These are phyloP conservation scores for Turnix velox DNA, from an alignment of 2,113 vertebrate species.

Conservation along the genomic window DNA sequence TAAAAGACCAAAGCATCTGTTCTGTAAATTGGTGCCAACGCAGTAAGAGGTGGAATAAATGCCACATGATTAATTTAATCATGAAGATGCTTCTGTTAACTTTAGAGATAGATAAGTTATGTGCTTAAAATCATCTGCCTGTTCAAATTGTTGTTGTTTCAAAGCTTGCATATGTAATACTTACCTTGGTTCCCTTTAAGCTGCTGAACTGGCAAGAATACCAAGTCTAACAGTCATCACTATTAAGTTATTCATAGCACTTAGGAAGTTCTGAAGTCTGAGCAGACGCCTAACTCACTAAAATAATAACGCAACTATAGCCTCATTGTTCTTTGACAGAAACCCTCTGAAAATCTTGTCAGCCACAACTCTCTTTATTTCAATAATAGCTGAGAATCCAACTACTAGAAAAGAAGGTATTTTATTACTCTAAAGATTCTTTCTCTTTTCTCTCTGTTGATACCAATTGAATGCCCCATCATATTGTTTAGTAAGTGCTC, in stretches of 20 bases:
- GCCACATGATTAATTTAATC: background rate
- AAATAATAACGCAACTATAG: background rate
- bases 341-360: background rate
- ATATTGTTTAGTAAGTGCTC: background rate
- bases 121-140: background rate
- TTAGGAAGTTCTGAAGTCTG: background rate
- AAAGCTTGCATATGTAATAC: background rate
- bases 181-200: background rate
- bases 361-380: background rate
- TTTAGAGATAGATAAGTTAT: background rate
- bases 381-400: background rate
- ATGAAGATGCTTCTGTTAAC: background rate
- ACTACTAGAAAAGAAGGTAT: background rate
- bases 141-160: background rate
- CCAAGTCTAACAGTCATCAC: background rate
- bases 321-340: background rate
- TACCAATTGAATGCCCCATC: background rate
- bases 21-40: background rate
- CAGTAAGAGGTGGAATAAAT: background rate
- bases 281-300: background rate
- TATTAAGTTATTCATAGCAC: background rate
- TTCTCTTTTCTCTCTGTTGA: background rate
- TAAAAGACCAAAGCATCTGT: background rate
- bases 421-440: background rate
- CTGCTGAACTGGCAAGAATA: background rate